Base-by-base conservation (phyloP, 2,797 vertebrate genomes). In the Melanotaenia boesemani region DNA sequence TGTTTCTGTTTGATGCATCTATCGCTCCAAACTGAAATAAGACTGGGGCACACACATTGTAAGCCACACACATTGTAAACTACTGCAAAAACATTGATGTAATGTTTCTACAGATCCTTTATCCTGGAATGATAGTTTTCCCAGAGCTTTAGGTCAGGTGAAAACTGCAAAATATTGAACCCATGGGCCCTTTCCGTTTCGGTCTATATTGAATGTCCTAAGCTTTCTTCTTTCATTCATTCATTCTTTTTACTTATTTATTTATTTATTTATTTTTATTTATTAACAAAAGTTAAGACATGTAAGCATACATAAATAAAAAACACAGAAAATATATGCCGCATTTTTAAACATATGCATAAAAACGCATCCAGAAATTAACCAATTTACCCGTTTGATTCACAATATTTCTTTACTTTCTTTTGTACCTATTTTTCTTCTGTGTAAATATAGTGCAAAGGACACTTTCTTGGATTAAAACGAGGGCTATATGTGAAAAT, bases 1-100 rank as follows among this genome's bases (percentile, higher is more conserved):
- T 84, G 55, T 77, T 46, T 58, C 39, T 76, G 48, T 69, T 69
- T 74, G 78, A 80, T 82, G 78, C 66, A 67, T 62, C 60, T 80
- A 63, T 83, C 4, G 3, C 74, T 76, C 54, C 67, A 66, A 63
- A 60, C 73, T 79, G 74, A 86, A 76, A 70, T 68, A 61, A 78
- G 62, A 24, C 18, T 24, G 67, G 76, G 68, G 78, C 71, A 72
- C 63, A 11, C 66, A 57, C 34, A 54, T 67, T 65, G 60, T 73
- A 46, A 70, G 58, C 64, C 13, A 70, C 58, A n/a, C n/a, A n/a
- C 34, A 54, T 65, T 67, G 60, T 73, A 46, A 70, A 58, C 64
- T 16, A 70, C 58, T 82, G 63, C 65, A 78, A 58, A 81, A 70
- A 84, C 64, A 86, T 28, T 46, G 74, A 72, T 62, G 74, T 69